Percentiles rank a stretch among this genome's conserved stretches.
phyloP scores from a whole-genome alignment of 2,797 vertebrate species.

The Acipenser ruthenus region DNA sequence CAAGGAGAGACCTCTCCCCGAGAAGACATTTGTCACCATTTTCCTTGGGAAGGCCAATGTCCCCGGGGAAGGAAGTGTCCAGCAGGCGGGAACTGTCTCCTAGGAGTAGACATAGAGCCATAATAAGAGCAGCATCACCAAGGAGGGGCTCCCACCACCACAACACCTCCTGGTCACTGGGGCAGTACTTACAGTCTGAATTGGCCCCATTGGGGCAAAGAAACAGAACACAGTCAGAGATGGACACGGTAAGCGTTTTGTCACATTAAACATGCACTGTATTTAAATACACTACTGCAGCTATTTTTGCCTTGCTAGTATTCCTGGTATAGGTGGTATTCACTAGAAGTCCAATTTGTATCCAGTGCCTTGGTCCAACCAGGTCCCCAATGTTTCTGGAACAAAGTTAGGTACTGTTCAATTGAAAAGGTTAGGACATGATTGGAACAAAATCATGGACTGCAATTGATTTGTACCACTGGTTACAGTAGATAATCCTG shows the following conservation, averaged over 20 bases:
- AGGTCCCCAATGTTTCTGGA: too few species aligned
- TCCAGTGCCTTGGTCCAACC: too few species aligned
- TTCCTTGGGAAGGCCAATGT: slow-evolving; percentile 64
- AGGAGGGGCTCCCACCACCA: slow-evolving; percentile 79
- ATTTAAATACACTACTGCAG: background rate
- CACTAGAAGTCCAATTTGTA: too few species aligned
- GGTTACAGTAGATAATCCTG: too few species aligned
- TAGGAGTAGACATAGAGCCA: slow-evolving; percentile 74
- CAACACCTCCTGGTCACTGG: slow-evolving; percentile 65
- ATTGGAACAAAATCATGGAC: too few species aligned
- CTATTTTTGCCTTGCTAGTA: too few species aligned
- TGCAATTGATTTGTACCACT: too few species aligned
- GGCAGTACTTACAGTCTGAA: slow-evolving; percentile 69
- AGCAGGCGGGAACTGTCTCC: slow-evolving; percentile 77
- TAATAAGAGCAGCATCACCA: slow-evolving; percentile 82
- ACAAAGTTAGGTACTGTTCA: too few species aligned
- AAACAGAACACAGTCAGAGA: slow-evolving; percentile 45
- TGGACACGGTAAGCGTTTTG: slow-evolving; percentile 31
- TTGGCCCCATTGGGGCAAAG: slow-evolving; percentile 64
- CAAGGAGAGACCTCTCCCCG: slow-evolving; percentile 64
- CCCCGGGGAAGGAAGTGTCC: slow-evolving; percentile 70
- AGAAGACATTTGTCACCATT: slow-evolving; percentile 51
- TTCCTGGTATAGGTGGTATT: too few species aligned
- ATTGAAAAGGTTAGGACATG: too few species aligned
- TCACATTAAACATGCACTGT: background rate